phyloP scores from a whole-genome alignment of 2,113 vertebrate genomes.

The Podilymbus podiceps region DNA sequence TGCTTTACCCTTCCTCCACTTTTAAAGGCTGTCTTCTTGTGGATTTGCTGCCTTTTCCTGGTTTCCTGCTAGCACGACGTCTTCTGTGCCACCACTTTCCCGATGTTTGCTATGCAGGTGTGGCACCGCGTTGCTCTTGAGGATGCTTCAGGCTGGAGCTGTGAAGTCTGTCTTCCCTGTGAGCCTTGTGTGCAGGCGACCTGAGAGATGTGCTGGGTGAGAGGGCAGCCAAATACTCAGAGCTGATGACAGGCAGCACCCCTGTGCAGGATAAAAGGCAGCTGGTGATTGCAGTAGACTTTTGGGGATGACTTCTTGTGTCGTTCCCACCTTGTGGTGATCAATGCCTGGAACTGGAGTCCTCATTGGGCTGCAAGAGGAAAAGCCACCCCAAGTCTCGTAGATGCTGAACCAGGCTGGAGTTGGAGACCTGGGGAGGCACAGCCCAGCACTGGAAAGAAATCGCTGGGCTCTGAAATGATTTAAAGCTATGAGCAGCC shows the following conservation, averaged over 20 bases:
- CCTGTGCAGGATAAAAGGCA: background rate
- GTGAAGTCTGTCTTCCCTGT: background rate
- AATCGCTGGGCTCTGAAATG: background rate
- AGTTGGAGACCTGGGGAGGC: background rate
- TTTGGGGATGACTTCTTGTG: background rate
- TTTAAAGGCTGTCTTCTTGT: background rate
- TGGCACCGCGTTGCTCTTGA: background rate
- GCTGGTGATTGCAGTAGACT: background rate
- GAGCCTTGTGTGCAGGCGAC: too few relatives aligned
- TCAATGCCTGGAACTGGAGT: fast-evolving
- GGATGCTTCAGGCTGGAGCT: background rate
- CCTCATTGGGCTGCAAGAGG: background rate
- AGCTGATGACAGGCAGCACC: background rate
- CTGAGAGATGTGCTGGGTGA: background rate
- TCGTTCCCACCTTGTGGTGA: fast-evolving
- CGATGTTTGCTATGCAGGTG: background rate
- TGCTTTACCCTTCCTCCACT: background rate
- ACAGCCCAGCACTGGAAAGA: background rate
- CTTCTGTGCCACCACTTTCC: background rate
- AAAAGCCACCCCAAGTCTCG: background rate
- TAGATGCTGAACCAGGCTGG: background rate
- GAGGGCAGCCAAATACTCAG: background rate
- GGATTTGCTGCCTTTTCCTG: background rate
- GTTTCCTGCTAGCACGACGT: background rate
- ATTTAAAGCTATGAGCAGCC: background rate